These are phyloP conservation scores for Bombus impatiens DNA, from an alignment of 1,140 invertebrate species.

Conservation along the genomic window DNA sequence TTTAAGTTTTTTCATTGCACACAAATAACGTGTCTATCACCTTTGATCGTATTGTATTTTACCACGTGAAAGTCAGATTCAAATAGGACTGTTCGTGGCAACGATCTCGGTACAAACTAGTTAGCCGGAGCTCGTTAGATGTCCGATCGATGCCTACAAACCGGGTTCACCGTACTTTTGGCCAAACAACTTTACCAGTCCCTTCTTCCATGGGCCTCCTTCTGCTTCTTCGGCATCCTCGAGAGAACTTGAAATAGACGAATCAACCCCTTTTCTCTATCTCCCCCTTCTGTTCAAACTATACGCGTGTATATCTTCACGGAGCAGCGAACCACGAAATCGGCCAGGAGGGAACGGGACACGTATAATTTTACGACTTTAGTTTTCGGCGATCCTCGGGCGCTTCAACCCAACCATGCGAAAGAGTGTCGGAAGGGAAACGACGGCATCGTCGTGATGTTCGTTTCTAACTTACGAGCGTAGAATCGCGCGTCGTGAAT, in stretches of 20 bases:
- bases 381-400: conserved; percentile 25
- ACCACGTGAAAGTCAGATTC: conserved; percentile 7
- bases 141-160: conserved; percentile 27
- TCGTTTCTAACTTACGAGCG: not conserved
- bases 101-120: conserved; percentile 27
- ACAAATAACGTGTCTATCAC: not conserved
- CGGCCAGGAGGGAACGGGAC: not conserved
- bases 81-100: conserved; percentile 30
- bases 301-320: not conserved
- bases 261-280: conserved; percentile 6
- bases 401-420: not conserved
- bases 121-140: conserved; percentile 34
- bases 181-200: conserved; percentile 35
- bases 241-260: conserved; percentile 5
- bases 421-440: not conserved
- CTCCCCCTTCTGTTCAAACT: not conserved
- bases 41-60: not conserved
- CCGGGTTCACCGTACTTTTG: conserved; percentile 32
- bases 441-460: not conserved
- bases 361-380: conserved; percentile 51
- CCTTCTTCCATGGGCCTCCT: too few relatives aligned
- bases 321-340: conserved; percentile 33
- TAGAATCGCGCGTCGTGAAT: not conserved
- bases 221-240: conserved; percentile 5
- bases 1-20: conserved; percentile 77